phyloP scores from a whole-genome alignment of 2,888 invertebrate species.

The Blastobasis lacticolella region DNA sequence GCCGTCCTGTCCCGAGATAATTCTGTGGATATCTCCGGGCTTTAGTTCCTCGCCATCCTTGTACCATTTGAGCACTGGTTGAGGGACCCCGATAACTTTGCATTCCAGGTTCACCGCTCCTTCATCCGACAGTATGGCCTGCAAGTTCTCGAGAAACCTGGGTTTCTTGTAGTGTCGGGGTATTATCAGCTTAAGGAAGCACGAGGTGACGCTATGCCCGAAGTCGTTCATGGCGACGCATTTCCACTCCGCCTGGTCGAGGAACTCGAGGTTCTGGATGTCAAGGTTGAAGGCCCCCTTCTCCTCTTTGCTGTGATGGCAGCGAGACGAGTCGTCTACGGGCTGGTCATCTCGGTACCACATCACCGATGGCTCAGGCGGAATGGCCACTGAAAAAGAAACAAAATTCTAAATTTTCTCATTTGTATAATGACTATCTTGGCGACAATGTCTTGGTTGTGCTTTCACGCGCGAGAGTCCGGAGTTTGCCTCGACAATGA shows the following conservation, averaged over 20 bases:
- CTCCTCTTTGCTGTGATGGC: slow-evolving; percentile 79
- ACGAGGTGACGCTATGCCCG: slow-evolving; percentile 91
- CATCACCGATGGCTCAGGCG: slow-evolving; percentile 84
- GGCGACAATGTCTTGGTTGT: too few relatives aligned
- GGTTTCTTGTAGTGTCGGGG: slow-evolving; percentile 93
- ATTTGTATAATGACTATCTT: neutral
- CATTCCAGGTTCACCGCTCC: slow-evolving; percentile 94
- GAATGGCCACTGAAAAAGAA: slow-evolving; percentile 78
- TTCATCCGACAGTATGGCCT: slow-evolving; percentile 89
- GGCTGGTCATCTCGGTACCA: slow-evolving; percentile 93
- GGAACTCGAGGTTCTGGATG: slow-evolving; percentile 82
- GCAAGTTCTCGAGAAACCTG: slow-evolving; percentile 87
- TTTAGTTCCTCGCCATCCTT: slow-evolving; percentile 92
- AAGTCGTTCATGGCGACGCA: slow-evolving; percentile 92
- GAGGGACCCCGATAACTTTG: slow-evolving; percentile 93
- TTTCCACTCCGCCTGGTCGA: slow-evolving; percentile 94
- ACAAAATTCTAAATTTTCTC: neutral
- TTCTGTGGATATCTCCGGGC: slow-evolving; percentile 92
- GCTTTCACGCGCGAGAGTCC: neutral
- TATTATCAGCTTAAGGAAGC: slow-evolving; percentile 87
- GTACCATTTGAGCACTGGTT: slow-evolving; percentile 92
- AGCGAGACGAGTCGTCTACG: slow-evolving; percentile 79
- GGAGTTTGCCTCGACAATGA: neutral
- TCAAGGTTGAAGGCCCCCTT: slow-evolving; percentile 83
- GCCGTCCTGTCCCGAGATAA: slow-evolving; percentile 92